Evolutionary conservation across 2,888 invertebrate genomes (phyloP).

Genomic region (Limnephilus rhombicus): DNA sequence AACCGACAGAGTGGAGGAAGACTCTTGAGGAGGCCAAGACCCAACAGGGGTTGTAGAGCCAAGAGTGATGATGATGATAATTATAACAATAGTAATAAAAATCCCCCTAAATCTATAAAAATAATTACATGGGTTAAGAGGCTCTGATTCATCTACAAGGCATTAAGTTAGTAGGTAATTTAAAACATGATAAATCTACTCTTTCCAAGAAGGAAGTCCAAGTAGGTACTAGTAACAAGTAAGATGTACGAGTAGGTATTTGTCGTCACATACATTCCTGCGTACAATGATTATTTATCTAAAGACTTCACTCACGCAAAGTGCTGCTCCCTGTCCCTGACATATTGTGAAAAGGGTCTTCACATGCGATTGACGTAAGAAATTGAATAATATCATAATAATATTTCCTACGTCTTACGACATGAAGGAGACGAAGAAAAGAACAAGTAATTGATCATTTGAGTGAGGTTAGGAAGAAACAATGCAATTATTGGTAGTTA

Average conservation of each 20-base stretch:
- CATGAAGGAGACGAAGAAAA: neutral
- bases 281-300: neutral
- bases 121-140: too few relatives aligned
- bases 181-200: neutral
- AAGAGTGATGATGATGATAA: too few relatives aligned
- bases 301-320: neutral
- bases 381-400: neutral
- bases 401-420: neutral
- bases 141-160: too few relatives aligned
- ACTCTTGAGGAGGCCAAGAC: too few relatives aligned
- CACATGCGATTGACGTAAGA: slow-evolving; percentile 17
- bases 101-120: too few relatives aligned
- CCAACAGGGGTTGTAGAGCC: too few relatives aligned
- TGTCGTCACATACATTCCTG: neutral
- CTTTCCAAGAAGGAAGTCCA: neutral
- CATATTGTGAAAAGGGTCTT: slow-evolving; percentile 25
- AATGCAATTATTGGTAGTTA: neutral
- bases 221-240: neutral
- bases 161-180: too few relatives aligned
- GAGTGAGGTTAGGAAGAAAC: neutral
- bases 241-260: neutral
- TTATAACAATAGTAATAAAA: too few relatives aligned
- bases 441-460: neutral
- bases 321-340: neutral
- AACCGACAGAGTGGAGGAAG: too few relatives aligned